Base-by-base conservation (phyloP, 2,888 invertebrate species). In the Conistra vaccinii region DNA sequence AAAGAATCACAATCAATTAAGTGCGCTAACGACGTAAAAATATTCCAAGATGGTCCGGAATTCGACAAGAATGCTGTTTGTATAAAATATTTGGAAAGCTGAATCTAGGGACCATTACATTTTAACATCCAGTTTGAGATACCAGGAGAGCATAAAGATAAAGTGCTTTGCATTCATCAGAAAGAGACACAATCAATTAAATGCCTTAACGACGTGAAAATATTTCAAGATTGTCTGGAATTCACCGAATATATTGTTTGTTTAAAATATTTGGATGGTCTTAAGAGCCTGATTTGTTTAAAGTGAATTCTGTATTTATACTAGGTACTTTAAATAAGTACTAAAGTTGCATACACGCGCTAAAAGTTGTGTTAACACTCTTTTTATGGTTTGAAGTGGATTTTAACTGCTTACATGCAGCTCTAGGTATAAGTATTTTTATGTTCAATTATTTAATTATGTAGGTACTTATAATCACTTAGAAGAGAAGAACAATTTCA, bases 201-300 rank as follows among this genome's bases (percentile, higher is more conserved):
- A 29, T 61, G 14, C 62, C n/a, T n/a, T 60, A 82, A 68, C 53
- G 39, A 77, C 32, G 42, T 57, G 29, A 51, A 82, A 60, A 51
- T 23, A 63, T 57, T 69, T 67, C 32, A 60, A 55, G 57, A 62
- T 60, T 51, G 51, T 23, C 35, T 39, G 45, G 55, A 58, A 63
- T 60, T 60, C 32, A 26, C 17, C n/a, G n/a, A 80, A 72, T 83
- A 69, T 65, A 72, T 58, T 61, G 61, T 80, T 74, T 67, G 69
- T 53, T 71, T 61, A 84, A 83, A 66, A 61, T 61, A 61, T 84
- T 79, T 72, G 42, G 48, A 72, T 72, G 65, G 57, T 45, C 35
- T 65, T 78, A 72, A 55, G 60, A 81, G 42, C 35, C 63, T 71
- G 65, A 53, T 79, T 79, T 83, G 65, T 72, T 51, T 32, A 57